A percentile compares a stretch with the other conserved stretches of the same genome.
Conservation (phyloP, 1,140 invertebrate species). For the Proales similis region DNA sequence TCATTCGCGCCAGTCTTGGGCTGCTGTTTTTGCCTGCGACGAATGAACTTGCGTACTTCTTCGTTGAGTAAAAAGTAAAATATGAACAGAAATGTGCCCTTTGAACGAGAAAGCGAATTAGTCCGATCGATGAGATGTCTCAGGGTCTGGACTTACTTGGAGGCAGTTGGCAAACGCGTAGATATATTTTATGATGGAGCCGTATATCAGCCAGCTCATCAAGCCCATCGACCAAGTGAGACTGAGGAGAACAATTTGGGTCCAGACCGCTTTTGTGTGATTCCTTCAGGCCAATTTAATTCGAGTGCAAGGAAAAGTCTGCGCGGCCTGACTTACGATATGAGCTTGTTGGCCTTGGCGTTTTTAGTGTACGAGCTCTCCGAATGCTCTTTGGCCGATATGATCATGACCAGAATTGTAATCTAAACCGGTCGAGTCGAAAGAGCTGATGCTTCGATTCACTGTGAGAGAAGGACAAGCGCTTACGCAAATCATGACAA, state of each 20-base stretch:
- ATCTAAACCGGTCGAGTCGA: constrained; percentile 43
- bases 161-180: constrained; percentile 50
- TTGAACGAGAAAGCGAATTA: constrained; percentile 38
- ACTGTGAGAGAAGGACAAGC: too few species aligned
- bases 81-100: constrained; percentile 48
- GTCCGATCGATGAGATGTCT: background rate
- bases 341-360: constrained; percentile 53
- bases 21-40: too few species aligned
- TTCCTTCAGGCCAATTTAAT: constrained; percentile 42
- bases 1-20: too few species aligned
- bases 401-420: constrained; percentile 51
- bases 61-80: constrained; percentile 49
- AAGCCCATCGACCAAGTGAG: constrained; percentile 50
- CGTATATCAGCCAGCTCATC: constrained; percentile 45
- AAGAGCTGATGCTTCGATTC: background rate
- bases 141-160: constrained; percentile 46
- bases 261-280: constrained; percentile 51
- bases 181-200: constrained; percentile 48
- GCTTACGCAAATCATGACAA: constrained; percentile 4
- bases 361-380: constrained; percentile 55
- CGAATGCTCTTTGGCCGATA: constrained; percentile 54
- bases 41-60: constrained; percentile 44
- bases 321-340: constrained; percentile 45
- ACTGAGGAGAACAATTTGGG: constrained; percentile 48
- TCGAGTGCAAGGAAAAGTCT: background rate